Evolutionary conservation across 2,113 vertebrate genomes (phyloP).

Genomic region (Periophthalmus modestus): DNA sequence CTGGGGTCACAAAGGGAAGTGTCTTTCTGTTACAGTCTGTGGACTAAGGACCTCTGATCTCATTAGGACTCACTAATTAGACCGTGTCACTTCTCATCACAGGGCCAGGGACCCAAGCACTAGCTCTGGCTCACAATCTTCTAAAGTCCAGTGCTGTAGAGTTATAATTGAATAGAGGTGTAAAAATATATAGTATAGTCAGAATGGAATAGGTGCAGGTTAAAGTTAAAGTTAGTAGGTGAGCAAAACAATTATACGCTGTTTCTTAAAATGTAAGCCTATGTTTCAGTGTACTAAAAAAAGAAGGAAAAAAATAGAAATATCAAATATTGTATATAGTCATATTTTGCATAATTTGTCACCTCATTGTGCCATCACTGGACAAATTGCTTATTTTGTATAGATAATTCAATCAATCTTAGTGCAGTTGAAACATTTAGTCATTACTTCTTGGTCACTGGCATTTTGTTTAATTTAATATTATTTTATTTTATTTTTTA

Average conservation of each 20-base stretch:
- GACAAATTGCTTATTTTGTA: background rate
- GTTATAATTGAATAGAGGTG: slow-evolving; percentile 58
- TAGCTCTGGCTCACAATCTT: slow-evolving; percentile 32
- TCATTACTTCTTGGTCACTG: background rate
- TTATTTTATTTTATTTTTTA: too few species aligned
- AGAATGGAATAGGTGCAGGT: slow-evolving; percentile 23
- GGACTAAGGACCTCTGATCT: slow-evolving; percentile 54
- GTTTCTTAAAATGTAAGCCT: too few species aligned
- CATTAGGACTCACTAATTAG: slow-evolving; percentile 69
- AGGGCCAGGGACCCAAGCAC: slow-evolving; percentile 45
- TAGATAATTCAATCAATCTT: background rate
- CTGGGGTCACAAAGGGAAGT: slow-evolving; percentile 32
- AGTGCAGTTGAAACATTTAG: background rate
- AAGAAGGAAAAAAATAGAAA: too few species aligned
- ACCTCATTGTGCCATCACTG: background rate
- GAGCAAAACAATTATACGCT: background rate
- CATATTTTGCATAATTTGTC: background rate
- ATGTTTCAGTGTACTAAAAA: too few species aligned
- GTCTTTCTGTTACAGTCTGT: slow-evolving; percentile 31
- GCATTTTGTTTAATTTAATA: too few species aligned
- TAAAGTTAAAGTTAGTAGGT: slow-evolving; percentile 13
- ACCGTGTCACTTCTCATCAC: slow-evolving; percentile 70
- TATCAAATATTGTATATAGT: background rate
- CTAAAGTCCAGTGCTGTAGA: slow-evolving; percentile 34
- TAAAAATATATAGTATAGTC: slow-evolving; percentile 48